Evolutionary conservation across 1,140 invertebrate genomes (phyloP).

Genomic region (Papilio helenus): DNA sequence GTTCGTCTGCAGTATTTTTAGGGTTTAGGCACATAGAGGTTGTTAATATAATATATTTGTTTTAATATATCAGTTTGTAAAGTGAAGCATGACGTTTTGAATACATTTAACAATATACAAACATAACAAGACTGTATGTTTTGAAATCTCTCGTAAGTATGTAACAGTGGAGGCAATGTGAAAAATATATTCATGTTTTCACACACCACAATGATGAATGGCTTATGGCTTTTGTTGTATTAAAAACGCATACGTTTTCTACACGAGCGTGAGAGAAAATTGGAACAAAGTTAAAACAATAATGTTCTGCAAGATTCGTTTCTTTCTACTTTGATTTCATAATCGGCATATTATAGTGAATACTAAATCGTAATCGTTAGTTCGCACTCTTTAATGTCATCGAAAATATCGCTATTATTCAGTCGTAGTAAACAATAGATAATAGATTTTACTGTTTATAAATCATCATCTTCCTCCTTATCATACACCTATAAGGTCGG

Average conservation of each 20-base stretch:
- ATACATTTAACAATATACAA: slow-evolving; percentile 4
- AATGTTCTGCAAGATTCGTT: background rate
- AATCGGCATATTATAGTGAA: too few species aligned
- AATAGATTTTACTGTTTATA: too few species aligned
- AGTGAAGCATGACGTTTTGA: background rate
- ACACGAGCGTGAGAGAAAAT: slow-evolving; percentile 17
- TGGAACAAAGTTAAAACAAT: slow-evolving; percentile 20
- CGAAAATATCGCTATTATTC: too few species aligned
- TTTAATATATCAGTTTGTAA: background rate
- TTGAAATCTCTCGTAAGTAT: slow-evolving; percentile 13
- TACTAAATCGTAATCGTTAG: too few species aligned
- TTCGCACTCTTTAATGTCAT: too few species aligned
- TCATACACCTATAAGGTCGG: too few species aligned
- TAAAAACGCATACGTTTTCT: background rate
- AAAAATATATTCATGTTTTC: slow-evolving; percentile 12
- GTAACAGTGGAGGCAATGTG: slow-evolving; percentile 7
- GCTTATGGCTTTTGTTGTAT: slow-evolving; percentile 4
- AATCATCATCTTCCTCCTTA: too few species aligned
- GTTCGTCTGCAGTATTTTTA: too few species aligned
- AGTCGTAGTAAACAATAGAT: too few species aligned
- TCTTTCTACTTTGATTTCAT: background rate
- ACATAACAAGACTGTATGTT: background rate
- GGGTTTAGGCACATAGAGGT: too few species aligned
- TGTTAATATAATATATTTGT: too few species aligned
- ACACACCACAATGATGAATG: slow-evolving; percentile 27